Evolutionary conservation across 2,888 invertebrate genomes (phyloP), one percentile per base, ranked within the genome.

Genomic region (Gymnocheta viridis): DNA sequence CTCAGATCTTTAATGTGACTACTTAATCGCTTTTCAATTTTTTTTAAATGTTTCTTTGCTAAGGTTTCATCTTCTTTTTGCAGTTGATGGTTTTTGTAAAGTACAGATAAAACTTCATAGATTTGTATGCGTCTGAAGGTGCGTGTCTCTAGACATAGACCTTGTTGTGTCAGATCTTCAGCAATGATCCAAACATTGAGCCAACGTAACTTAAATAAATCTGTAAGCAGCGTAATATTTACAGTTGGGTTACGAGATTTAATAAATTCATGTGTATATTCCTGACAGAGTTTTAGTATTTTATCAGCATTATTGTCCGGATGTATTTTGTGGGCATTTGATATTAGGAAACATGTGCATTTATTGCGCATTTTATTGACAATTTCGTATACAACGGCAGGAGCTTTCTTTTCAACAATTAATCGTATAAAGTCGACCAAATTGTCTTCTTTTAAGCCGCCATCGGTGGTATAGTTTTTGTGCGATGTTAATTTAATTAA

Each of bases 71-170:
- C 85, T 29, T 86, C 81, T 54, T 86, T 87, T n/a, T 89, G 87
- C 4, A 90, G 74, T 56, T 88, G 87, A 69, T 87, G 91, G 86
- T 95, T 94, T 62, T 93, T 93, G 89, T 95, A 96, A 86, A 96
- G 94, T 3, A 94, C 92, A n/a, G 93, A 92, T 58, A 96, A 89
- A 79, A 96, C 91, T 88, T 95, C 95, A 1, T 95, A 88, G 0
- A 95, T 95, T 91, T 96, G 96, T 84, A 93, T 94, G 54, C 95
- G 93, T 27, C 95, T 93, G 87, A 94, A 96, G 35, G 94, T 94
- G 82, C 95, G 93, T 2, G 95, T 93, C 22, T 93, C 93, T 19
- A 91, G 90, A 72, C 93, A 93, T 82, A 96, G 94, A 70, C 94
- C 92, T 88, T 94, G 94, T 27, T 93, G 92, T n/a, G 94, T 92